Evolutionary conservation across 23 tunicate species (phyloP).

Genomic region (Halocynthia roretzi): DNA sequence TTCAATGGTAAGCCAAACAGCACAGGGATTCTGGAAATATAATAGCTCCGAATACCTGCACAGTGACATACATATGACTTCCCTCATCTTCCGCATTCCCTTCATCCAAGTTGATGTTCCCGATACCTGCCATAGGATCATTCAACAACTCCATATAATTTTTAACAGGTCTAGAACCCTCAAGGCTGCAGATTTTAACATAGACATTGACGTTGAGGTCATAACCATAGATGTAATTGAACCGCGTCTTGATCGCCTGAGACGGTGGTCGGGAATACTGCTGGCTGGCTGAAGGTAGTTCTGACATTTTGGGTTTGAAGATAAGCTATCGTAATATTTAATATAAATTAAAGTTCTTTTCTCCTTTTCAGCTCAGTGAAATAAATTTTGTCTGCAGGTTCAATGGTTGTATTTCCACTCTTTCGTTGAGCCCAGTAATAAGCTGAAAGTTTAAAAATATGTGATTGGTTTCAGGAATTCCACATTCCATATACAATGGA

Average conservation of each 20-base stretch:
- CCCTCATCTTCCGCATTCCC: conserved; percentile 38
- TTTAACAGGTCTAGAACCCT: conserved; percentile 53
- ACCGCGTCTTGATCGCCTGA: conserved; percentile 24
- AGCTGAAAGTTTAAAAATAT: not conserved
- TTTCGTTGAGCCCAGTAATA: conserved; percentile 20
- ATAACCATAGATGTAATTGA: conserved; percentile 75
- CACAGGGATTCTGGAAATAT: not conserved
- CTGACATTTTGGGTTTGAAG: conserved; percentile 12
- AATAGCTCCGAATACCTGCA: conserved; percentile 34
- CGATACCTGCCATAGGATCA: conserved; percentile 38
- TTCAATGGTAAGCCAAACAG: conserved; percentile 8
- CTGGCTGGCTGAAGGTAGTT: not conserved
- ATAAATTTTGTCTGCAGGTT: conserved; percentile 3
- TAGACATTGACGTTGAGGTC: conserved; percentile 58
- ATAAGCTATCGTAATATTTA: not conserved
- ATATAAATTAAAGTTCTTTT: not conserved
- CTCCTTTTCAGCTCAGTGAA: conserved; percentile 9
- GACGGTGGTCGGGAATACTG: not conserved
- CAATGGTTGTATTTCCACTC: conserved; percentile 11
- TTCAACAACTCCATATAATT: conserved; percentile 55
- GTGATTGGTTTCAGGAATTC: no score
- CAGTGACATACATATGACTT: conserved; percentile 85
- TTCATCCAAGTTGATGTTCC: conserved; percentile 41
- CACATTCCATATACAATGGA: no score
- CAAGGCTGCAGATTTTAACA: conserved; percentile 68